phyloP scores from a whole-genome alignment of 2,888 invertebrate species.

The Polydrusus cervinus region DNA sequence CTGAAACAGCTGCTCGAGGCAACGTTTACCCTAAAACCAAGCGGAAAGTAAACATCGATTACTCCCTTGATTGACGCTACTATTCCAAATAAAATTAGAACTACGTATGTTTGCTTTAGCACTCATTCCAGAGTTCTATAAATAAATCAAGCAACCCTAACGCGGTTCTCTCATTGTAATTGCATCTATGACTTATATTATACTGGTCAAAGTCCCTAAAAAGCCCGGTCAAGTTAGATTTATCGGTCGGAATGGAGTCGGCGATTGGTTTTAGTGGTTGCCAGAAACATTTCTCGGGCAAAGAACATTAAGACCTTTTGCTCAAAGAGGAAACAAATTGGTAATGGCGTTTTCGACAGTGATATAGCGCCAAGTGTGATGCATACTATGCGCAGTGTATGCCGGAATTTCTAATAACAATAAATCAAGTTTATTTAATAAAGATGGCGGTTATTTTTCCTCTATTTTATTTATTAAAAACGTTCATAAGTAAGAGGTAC shows the following conservation, averaged over 20 bases:
- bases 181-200: conserved; percentile 32
- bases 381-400: conserved; percentile 26
- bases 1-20: no score
- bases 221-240: conserved; percentile 57
- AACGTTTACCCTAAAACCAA: no score
- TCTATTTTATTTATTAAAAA: no score
- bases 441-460: not conserved
- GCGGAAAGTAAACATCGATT: conserved; percentile 13
- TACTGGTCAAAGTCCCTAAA: conserved; percentile 45
- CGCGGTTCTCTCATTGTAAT: conserved; percentile 50
- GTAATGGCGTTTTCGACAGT: conserved; percentile 57
- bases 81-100: not conserved
- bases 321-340: conserved; percentile 58
- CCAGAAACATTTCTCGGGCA: conserved; percentile 60
- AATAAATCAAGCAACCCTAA: conserved; percentile 44
- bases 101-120: conserved; percentile 18
- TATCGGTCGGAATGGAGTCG: conserved; percentile 61
- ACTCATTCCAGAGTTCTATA: conserved; percentile 25
- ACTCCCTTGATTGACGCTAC: not conserved
- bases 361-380: conserved; percentile 50
- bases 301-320: conserved; percentile 59
- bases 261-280: conserved; percentile 64
- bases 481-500: no score
- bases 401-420: conserved; percentile 48
- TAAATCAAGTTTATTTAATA: conserved; percentile 26